Evolutionary conservation across 2,888 invertebrate genomes (phyloP).

Genomic region (Keiferia lycopersicella): DNA sequence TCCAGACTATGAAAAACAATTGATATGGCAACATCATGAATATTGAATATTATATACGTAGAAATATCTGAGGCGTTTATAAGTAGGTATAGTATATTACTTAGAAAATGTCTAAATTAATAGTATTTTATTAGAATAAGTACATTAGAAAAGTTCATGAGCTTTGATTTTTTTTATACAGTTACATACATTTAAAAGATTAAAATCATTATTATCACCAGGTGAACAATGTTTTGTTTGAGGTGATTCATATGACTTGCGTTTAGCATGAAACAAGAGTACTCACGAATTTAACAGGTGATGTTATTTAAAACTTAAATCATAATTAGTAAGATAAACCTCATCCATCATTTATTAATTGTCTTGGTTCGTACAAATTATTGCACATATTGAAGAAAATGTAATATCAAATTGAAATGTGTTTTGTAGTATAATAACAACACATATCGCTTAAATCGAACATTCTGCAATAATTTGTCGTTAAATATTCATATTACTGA

Average conservation of each 20-base stretch:
- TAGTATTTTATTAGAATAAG: slow-evolving; percentile 39
- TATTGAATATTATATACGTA: slow-evolving; percentile 60
- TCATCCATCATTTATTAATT: background rate
- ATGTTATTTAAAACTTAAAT: background rate
- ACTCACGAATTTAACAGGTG: too few species aligned
- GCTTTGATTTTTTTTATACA: slow-evolving; percentile 29
- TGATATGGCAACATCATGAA: slow-evolving; percentile 75
- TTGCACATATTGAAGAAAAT: background rate
- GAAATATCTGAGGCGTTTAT: slow-evolving; percentile 56
- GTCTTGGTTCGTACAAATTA: background rate
- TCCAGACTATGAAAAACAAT: slow-evolving; percentile 74
- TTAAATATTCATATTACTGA: slow-evolving; percentile 7
- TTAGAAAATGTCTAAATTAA: slow-evolving; percentile 54
- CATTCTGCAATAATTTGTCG: slow-evolving; percentile 11
- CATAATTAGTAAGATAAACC: background rate
- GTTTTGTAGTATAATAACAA: background rate
- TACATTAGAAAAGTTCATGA: slow-evolving; percentile 51
- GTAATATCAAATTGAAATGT: background rate
- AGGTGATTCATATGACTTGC: background rate
- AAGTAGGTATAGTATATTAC: slow-evolving; percentile 45
- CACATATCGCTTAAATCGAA: background rate
- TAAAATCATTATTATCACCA: slow-evolving; percentile 6
- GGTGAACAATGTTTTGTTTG: background rate
- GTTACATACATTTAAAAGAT: slow-evolving; percentile 2
- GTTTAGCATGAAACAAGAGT: background rate